Conservation (phyloP, 2,888 invertebrate species). For the Nomada goodeniana region DNA sequence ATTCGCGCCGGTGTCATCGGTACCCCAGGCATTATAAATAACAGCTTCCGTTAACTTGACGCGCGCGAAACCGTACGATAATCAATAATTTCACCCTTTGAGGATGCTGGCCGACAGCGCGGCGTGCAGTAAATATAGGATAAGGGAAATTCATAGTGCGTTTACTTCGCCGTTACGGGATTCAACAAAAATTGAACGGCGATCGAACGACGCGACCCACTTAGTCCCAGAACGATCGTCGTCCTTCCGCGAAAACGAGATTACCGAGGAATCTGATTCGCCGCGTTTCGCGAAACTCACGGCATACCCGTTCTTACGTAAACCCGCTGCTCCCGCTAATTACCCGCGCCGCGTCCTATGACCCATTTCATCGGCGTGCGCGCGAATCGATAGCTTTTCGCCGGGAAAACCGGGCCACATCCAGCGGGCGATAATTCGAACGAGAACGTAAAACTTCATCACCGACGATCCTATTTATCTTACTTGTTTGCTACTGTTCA, state of each 20-base stretch:
- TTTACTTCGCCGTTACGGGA: conserved; percentile 1
- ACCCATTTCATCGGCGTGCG: conserved; percentile 42
- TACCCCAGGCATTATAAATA: conserved; percentile 50
- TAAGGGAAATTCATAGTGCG: conserved; percentile 13
- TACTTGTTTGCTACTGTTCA: neutral
- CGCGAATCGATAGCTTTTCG: conserved; percentile 50
- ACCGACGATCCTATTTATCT: neutral
- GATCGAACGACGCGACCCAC: conserved; percentile 7
- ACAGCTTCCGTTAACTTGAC: conserved; percentile 31
- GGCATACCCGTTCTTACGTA: conserved; percentile 38
- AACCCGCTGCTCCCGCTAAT: conserved; percentile 42
- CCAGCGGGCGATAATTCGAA: conserved; percentile 19
- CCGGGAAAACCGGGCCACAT: conserved; percentile 18
- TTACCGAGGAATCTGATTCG: conserved; percentile 44
- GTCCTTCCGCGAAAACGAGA: conserved; percentile 42
- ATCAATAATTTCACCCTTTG: conserved; percentile 50
- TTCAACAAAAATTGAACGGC: conserved; percentile 1
- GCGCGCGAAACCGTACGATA: conserved; percentile 42
- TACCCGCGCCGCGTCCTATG: conserved; percentile 33
- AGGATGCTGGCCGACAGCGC: neutral
- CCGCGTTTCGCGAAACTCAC: conserved; percentile 10
- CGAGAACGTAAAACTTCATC: conserved; percentile 30
- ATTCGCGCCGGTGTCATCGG: conserved; percentile 42
- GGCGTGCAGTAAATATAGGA: conserved; percentile 38
- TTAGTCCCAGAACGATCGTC: conserved; percentile 34